These are phyloP conservation scores for Nothocercus julius DNA, from an alignment of 2,113 vertebrate species.

Conservation along the genomic window DNA sequence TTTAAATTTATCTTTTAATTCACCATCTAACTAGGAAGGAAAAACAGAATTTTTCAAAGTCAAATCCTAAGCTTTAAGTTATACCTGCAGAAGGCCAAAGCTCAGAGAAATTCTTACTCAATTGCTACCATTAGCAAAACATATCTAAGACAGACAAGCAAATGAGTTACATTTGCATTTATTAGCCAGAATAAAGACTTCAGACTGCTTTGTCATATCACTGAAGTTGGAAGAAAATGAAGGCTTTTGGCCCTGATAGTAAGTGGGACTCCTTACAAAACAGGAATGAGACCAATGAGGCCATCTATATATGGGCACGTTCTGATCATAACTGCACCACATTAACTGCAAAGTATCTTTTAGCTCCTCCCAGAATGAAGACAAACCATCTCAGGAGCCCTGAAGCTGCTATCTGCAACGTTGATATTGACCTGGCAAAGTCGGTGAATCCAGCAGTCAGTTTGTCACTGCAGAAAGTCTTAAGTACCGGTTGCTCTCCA, in stretches of 20 bases:
- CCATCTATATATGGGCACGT: background rate
- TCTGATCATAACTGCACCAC: background rate
- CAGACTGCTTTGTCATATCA: background rate
- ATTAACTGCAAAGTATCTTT: background rate
- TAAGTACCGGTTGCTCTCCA: background rate
- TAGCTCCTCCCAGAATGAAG: background rate
- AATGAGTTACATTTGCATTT: background rate
- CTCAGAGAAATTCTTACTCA: background rate
- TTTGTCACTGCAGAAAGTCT: background rate
- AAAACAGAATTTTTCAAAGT: background rate
- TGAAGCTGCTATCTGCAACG: background rate
- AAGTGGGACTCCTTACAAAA: background rate
- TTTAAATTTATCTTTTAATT: background rate
- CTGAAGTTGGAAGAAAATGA: background rate
- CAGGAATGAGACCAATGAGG: background rate
- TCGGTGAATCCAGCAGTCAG: background rate
- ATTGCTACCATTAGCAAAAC: background rate
- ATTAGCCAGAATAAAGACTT: accelerated
- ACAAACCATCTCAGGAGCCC: background rate
- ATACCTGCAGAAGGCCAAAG: background rate
- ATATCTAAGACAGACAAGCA: background rate
- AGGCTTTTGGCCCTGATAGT: background rate
- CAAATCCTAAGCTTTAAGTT: background rate
- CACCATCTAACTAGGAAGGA: background rate
- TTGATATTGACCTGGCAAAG: background rate